Evolutionary conservation across 2,888 invertebrate genomes (phyloP), one percentile per base, ranked within the genome.

Genomic region (Pelosia muscerda): DNA sequence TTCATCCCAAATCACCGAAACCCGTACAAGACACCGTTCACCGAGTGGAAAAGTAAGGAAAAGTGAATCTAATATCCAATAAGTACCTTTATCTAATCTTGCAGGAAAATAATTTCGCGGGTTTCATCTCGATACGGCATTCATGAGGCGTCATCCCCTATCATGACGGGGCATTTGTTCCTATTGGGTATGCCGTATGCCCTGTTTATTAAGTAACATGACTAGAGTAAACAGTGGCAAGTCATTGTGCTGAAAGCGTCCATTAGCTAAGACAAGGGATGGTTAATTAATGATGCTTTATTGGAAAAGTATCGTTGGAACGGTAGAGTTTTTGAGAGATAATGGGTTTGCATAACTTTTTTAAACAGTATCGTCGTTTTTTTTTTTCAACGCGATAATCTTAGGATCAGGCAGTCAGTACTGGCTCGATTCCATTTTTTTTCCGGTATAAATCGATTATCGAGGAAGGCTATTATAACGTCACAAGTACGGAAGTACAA

Each of bases 191-290:
- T 55, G 49, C 60, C 25, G 68, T 63, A 38, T 55, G 49, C 60
- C 25, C 57, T 69, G 78, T 76, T 72, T 83, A 87, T 86, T 87
- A 86, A 79, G 73, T 76, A 31, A 31, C 73, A 72, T 87, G 88
- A 86, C 84, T 86, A 71, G 76, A 72, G 72, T 62, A 66, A 77
- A 81, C 76, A 62, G 66, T 31, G 61, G 71, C 73, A 56, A 78
- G 74, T 82, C 81, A 79, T 63, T 56, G 63, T 49, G 60, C 74
- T 78, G 79, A 81, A 84, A 83, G 76, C 81, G 70, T 87, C 88
- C 88, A 88, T 88, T 88, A 88, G 76, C 66, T 68, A 68, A 84
- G 83, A 88, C 87, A 87, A 87, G 77, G 71, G 68, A 66, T 78
- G 71, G 62, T 77, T 84, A 83, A 87, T 87, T 86, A 86, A 84